A percentile compares a stretch with the other conserved stretches of the same genome.
phyloP scores from a whole-genome alignment of 2,797 vertebrate genomes.

The Argya squamiceps region DNA sequence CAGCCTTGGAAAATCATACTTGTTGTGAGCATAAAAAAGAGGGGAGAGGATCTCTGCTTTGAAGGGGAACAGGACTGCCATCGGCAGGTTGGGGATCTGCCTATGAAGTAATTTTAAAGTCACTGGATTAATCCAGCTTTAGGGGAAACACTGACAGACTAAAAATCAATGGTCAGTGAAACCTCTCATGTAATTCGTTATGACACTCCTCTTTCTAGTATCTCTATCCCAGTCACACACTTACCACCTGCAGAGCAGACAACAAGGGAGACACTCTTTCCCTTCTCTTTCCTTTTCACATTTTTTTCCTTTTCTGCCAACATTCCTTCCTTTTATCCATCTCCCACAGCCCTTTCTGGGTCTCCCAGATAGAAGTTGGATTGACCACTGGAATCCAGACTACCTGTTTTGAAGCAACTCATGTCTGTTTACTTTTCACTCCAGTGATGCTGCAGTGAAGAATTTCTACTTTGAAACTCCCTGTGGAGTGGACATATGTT shows the following conservation, averaged over 20 bases:
- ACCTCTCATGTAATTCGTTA: not conserved
- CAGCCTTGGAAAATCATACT: not conserved
- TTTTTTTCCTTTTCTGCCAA: not conserved
- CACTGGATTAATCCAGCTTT: not conserved
- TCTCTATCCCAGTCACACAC: not conserved
- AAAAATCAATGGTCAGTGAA: not conserved
- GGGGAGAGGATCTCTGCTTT: not conserved
- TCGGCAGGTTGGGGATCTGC: not conserved
- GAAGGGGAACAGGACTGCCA: not conserved
- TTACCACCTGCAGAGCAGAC: not conserved
- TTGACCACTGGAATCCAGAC: not conserved
- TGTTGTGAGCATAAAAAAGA: not conserved
- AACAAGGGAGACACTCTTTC: not conserved
- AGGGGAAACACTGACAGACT: not conserved
- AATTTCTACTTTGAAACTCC: not conserved
- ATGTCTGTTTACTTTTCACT: not conserved
- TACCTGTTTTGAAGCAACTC: not conserved
- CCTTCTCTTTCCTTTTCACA: not conserved
- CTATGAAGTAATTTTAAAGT: not conserved
- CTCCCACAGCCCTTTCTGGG: not conserved
- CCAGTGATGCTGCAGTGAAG: not conserved
- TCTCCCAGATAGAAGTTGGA: not conserved
- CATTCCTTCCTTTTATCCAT: not conserved
- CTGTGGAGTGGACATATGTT: not conserved
- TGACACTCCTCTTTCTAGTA: not conserved